Evolutionary conservation across 1,140 invertebrate genomes (phyloP).

Genomic region (Heliconius congener): DNA sequence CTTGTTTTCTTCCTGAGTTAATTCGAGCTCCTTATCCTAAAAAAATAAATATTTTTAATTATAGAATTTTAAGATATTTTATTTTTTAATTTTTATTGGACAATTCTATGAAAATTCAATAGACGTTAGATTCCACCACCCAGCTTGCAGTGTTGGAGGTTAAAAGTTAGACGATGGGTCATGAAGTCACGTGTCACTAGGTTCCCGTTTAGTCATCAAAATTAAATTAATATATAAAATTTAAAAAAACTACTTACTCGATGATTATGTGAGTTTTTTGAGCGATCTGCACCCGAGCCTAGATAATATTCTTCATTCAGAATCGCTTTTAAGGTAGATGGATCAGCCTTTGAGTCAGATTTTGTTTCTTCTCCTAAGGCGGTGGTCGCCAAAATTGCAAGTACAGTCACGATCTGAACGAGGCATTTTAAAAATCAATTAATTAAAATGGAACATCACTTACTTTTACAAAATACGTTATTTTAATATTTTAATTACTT

Average conservation of each 20-base stretch:
- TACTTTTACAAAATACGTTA: not conserved
- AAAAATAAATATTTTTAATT: not conserved
- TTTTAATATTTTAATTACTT: too few relatives aligned
- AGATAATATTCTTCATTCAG: slow-evolving; percentile 26
- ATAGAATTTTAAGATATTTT: too few relatives aligned
- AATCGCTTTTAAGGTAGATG: slow-evolving; percentile 24
- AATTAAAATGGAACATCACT: not conserved
- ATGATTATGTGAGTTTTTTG: not conserved
- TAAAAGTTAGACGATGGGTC: too few relatives aligned
- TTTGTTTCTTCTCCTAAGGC: slow-evolving; percentile 4
- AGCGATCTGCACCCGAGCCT: slow-evolving; percentile 19
- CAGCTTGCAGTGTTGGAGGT: too few relatives aligned
- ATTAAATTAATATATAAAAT: not conserved
- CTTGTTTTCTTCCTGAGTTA: slow-evolving; percentile 38
- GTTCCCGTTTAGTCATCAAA: too few relatives aligned
- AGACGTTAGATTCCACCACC: too few relatives aligned
- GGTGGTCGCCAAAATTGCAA: not conserved
- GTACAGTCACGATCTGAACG: not conserved
- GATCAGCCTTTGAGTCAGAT: slow-evolving; percentile 19
- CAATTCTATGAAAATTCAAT: too few relatives aligned
- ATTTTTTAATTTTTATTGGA: too few relatives aligned
- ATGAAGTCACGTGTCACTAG: too few relatives aligned
- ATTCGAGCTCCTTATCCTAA: slow-evolving; percentile 19
- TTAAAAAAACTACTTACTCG: not conserved
- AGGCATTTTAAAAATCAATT: not conserved